Evolutionary conservation across 1,140 invertebrate species (phyloP), one percentile per base, ranked within the genome.

Genomic region (Procambarus clarkii): DNA sequence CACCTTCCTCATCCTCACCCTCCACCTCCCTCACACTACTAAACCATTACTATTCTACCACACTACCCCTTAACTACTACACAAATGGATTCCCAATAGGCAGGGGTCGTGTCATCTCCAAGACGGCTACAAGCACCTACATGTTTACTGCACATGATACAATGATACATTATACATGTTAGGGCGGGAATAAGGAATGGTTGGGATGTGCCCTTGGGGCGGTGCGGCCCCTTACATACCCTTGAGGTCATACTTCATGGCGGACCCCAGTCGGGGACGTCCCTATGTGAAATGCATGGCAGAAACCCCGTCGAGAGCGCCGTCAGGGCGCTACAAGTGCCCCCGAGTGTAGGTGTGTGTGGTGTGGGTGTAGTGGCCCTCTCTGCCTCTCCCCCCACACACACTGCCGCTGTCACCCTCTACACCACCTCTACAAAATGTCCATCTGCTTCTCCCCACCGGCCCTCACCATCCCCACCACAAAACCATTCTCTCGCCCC

Each of bases 161-260:
- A 82, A 46, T 48, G 44, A 48, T 50, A 83, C 79, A 82, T 48
- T 89, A 50, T 71, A 18, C 46, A 82, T 74, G 79, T 89, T 58
- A 74, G 64, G 87, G 78, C 24, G 77, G 85, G 85, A 86, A 48
- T 82, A 45, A 89, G n/a, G 78, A 24, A 82, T 82, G 69, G 60
- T n/a, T 76, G 78, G 34, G 60, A 58, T 44, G 78, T 91, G 64
- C 81, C 88, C 88, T 85, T 91, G 71, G 83, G 88, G 82, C 44
- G 82, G 58, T 85, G 64, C 45, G 74, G 88, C 74, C 88, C 88
- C 88, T 86, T 86, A 85, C 82, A 84, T 91, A 85, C 88, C 88
- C 88, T 91, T 91, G 83, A 91, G 88, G 88, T 91, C 88, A 85
- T 77, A 64, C 76, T 91, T 85, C 83, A 85, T 79, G 88, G 80